These are phyloP conservation scores for Elachura formosa DNA, from an alignment of 2,113 vertebrate genomes.

Conservation along the genomic window DNA sequence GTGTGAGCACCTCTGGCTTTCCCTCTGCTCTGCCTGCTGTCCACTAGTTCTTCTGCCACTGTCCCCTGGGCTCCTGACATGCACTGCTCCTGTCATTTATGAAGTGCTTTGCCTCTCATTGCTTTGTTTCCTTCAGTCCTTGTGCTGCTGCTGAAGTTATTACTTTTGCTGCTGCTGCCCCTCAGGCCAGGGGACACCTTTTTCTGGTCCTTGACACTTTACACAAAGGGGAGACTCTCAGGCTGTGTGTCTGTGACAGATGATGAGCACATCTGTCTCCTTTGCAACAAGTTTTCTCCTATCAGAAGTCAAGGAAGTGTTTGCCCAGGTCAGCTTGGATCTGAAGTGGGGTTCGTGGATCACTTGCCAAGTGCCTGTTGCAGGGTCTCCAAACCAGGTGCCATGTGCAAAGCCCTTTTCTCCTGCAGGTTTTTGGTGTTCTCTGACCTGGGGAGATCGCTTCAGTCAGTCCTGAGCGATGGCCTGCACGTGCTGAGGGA, in stretches of 20 bases:
- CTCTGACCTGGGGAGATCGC: conserved; percentile 79
- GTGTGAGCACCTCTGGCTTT: neutral
- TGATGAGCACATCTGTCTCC: neutral
- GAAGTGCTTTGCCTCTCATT: neutral
- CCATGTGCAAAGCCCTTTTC: neutral
- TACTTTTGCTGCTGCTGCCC: neutral
- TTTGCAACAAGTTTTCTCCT: neutral
- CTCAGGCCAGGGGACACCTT: neutral
- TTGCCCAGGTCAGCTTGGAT: neutral
- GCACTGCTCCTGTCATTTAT: neutral
- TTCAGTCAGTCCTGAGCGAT: conserved; percentile 76
- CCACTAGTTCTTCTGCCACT: neutral
- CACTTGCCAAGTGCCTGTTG: neutral
- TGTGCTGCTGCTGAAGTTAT: neutral
- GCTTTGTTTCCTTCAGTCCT: neutral
- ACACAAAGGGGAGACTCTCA: neutral
- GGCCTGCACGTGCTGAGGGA: conserved; percentile 58
- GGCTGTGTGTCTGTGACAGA: neutral
- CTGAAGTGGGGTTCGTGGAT: neutral
- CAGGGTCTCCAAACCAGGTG: neutral
- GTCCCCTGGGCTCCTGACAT: neutral
- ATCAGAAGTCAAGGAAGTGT: neutral
- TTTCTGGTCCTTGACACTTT: neutral
- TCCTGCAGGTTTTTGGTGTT: conserved; percentile 87
- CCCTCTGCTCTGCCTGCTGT: neutral